phyloP scores from a whole-genome alignment of 2,113 vertebrate species.

The Xenopus borealis region DNA sequence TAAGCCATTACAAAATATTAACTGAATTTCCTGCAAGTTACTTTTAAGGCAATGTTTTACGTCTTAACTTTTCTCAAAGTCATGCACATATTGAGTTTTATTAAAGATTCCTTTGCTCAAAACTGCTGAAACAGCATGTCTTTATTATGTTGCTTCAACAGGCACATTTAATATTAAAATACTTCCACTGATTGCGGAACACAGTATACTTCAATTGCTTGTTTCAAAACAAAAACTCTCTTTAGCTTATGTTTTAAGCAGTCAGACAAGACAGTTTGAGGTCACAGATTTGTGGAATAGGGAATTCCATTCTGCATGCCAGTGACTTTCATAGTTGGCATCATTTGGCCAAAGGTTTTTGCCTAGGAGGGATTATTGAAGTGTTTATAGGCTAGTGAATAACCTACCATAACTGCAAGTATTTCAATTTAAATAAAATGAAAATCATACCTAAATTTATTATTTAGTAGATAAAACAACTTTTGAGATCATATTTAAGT shows the following conservation, averaged over 20 bases:
- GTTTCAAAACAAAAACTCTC: not conserved
- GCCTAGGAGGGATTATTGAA: too few species aligned
- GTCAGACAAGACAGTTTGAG: slow-evolving; percentile 1
- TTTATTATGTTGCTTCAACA: slow-evolving; percentile 13
- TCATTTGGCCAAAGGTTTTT: too few species aligned
- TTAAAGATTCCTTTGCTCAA: slow-evolving; percentile 22
- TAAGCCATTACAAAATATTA: slow-evolving; percentile 38
- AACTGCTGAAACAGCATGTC: slow-evolving; percentile 33
- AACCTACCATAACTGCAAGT: too few species aligned
- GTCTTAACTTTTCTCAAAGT: not conserved
- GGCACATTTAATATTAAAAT: slow-evolving; percentile 31
- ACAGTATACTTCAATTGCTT: not conserved
- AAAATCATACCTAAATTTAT: too few species aligned
- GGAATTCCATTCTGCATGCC: too few species aligned
- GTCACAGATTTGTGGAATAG: not conserved
- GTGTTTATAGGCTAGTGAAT: too few species aligned
- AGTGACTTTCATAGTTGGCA: too few species aligned
- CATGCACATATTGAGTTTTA: slow-evolving; percentile 21
- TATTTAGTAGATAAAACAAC: too few species aligned
- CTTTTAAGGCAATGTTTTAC: slow-evolving; percentile 18
- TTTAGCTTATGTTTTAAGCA: not conserved
- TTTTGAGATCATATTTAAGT: too few species aligned
- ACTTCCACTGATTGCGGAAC: slow-evolving; percentile 8
- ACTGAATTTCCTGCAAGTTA: slow-evolving; percentile 19
- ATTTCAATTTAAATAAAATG: too few species aligned